phyloP scores from a whole-genome alignment of 2,888 invertebrate species.

The Nemoura dubitans region DNA sequence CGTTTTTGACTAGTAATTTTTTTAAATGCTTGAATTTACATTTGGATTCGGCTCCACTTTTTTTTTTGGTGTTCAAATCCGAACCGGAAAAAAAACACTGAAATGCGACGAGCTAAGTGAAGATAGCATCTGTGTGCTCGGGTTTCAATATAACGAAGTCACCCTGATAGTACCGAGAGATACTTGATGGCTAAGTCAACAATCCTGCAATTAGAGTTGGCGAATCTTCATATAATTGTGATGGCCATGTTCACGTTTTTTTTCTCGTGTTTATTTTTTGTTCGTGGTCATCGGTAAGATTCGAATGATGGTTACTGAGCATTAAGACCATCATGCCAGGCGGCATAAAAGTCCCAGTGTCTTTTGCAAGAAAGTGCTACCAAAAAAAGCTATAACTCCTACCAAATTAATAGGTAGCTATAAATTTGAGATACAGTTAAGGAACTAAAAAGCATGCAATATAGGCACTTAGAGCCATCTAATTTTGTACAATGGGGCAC shows the following conservation, averaged over 20 bases:
- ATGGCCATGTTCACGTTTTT: neutral
- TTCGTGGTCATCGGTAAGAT: neutral
- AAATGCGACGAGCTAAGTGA: neutral
- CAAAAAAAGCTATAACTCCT: too few relatives aligned
- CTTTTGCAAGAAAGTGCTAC: too few relatives aligned
- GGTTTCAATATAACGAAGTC: neutral
- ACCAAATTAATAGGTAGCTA: too few relatives aligned
- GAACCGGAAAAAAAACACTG: neutral
- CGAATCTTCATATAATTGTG: conserved; percentile 2
- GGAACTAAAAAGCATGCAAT: too few relatives aligned
- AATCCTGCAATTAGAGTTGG: conserved; percentile 22
- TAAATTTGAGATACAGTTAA: too few relatives aligned
- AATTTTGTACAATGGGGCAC: too few relatives aligned
- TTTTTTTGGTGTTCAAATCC: neutral
- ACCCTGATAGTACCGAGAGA: neutral
- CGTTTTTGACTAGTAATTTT: conserved; percentile 30
- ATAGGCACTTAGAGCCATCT: too few relatives aligned
- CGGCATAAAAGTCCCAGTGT: too few relatives aligned
- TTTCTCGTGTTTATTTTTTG: neutral
- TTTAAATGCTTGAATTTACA: conserved; percentile 33
- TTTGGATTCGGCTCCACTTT: neutral
- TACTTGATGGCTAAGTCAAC: conserved; percentile 3
- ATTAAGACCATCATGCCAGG: too few relatives aligned
- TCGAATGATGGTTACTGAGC: too few relatives aligned
- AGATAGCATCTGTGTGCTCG: conserved; percentile 18